Evolutionary conservation across 2,113 vertebrate species (phyloP), one percentile per base, ranked within the genome.

Genomic region (Copsychus sechellarum): DNA sequence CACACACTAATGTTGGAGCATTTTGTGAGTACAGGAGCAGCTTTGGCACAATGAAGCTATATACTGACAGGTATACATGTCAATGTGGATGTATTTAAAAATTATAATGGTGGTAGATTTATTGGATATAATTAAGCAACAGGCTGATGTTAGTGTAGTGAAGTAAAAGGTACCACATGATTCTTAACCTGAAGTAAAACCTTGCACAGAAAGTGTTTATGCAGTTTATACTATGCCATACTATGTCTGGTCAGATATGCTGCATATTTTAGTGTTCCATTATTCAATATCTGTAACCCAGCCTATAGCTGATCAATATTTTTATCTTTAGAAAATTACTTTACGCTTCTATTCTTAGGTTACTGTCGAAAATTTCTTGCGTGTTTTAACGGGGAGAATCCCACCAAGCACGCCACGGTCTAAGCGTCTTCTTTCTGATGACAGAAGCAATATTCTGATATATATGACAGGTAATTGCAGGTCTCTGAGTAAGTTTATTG

Each of bases 361-460:
- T 74, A 99, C 99, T 0, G 99, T 99, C 8, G 99, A 99, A 95
- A 99, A 99, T 94, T 99, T 99, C 95, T 97, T 99, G 71, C 98
- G 99, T 54, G 99, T 99, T 47, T 98, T 99, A 97, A 99, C 99
- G 2, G 99, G 99, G 57, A 98, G 99, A 81, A 98, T 99, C n/a
- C 99, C 99, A 14, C 98, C 98, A 64, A 99, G 98, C 95, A 99
- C 99, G 9, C 99, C 99, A 2, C 98, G 99, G 38, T 99, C 99
- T 34, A 99, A 99, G 83, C 98, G 99, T 28, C 98, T 99, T 34
- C 99, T 99, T 79, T 99, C 99, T 65, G 99, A 99, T 82, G 99
- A 99, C 96, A 98, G 99, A 76, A 99, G 99, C 97, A 99, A 99
- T 97, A 99, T 99, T 97, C 98, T 99, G 38, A 99, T 99, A 92